These are phyloP conservation scores for Athene cunicularia DNA, from an alignment of 2,113 vertebrate genomes.

Conservation along the genomic window DNA sequence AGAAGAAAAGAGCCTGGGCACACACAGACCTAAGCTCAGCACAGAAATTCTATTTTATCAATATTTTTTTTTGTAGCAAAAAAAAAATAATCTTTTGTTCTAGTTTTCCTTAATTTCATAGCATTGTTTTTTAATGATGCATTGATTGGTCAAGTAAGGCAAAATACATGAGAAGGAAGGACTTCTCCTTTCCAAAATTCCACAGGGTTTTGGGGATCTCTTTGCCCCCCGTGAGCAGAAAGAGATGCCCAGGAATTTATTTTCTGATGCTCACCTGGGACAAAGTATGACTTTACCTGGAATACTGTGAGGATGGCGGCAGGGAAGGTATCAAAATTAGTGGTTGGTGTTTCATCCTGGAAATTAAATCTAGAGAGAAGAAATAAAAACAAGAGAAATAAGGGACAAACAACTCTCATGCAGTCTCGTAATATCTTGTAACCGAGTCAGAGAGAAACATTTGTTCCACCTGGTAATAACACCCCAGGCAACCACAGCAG, in stretches of 20 bases:
- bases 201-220: not conserved
- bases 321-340: slow-evolving; percentile 97
- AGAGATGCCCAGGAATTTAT: not conserved
- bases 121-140: not conserved
- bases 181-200: not conserved
- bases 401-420: not conserved
- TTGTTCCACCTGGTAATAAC: not conserved
- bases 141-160: rapidly evolving
- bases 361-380: slow-evolving; percentile 89
- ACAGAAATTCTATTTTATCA: not conserved
- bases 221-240: not conserved
- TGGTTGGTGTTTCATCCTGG: slow-evolving; percentile 92
- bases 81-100: not conserved
- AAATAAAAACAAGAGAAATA: not conserved
- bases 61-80: not conserved
- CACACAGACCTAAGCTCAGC: not conserved
- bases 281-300: slow-evolving; percentile 82
- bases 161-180: not conserved
- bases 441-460: not conserved
- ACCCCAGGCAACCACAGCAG: not conserved
- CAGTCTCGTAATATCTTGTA: not conserved
- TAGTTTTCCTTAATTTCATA: not conserved
- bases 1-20: not conserved
- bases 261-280: not conserved
- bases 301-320: slow-evolving; percentile 97